Evolutionary conservation across 2,888 invertebrate species (phyloP).

Genomic region (Plagiodera versicolora): DNA sequence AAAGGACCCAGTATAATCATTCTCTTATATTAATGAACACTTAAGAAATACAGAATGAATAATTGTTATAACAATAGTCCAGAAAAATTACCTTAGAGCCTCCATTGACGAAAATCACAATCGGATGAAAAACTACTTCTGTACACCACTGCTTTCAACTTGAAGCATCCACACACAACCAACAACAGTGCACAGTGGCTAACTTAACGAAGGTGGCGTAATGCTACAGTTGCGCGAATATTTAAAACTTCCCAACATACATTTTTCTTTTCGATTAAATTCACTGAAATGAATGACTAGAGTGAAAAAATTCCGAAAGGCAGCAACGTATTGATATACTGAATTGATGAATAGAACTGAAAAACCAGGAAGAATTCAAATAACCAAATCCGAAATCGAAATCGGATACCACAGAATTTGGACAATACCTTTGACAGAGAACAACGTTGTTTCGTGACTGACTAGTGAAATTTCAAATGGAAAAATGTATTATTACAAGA

Average conservation of each 20-base stretch:
- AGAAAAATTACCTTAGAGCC: constrained; percentile 23
- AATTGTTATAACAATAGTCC: background rate
- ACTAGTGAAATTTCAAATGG: too few species aligned
- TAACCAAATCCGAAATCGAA: too few species aligned
- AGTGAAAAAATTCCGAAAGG: too few species aligned
- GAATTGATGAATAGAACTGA: too few species aligned
- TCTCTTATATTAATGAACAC: background rate
- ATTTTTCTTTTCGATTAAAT: too few species aligned
- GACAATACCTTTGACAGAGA: too few species aligned
- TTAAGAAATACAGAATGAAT: background rate
- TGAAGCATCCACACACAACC: constrained; percentile 16
- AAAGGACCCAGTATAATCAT: background rate
- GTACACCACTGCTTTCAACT: constrained; percentile 32
- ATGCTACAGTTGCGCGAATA: constrained; percentile 15
- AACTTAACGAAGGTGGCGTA: constrained; percentile 17
- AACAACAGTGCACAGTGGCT: constrained; percentile 17
- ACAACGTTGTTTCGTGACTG: too few species aligned
- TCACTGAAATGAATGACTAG: too few species aligned
- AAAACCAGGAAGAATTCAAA: too few species aligned
- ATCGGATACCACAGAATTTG: too few species aligned
- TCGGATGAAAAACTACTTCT: constrained; percentile 13
- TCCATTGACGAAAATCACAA: constrained; percentile 8
- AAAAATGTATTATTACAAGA: too few species aligned
- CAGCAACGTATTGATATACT: too few species aligned
- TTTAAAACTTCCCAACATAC: constrained; percentile 9